Evolutionary conservation across 2,113 vertebrate species (phyloP).

Genomic region (Junco hyemalis): DNA sequence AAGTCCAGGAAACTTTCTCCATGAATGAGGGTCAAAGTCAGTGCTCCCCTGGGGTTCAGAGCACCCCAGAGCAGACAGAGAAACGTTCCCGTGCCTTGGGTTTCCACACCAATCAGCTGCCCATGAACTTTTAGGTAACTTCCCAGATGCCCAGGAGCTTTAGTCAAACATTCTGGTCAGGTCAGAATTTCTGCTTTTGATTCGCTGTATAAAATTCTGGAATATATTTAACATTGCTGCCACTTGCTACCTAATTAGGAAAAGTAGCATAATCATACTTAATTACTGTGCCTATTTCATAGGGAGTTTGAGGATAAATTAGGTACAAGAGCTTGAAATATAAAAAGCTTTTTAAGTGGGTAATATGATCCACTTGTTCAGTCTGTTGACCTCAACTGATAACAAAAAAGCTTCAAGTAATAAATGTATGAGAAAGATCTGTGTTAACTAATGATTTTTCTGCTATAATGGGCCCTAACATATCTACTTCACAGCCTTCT

Average conservation of each 20-base stretch:
- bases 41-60: too few relatives aligned
- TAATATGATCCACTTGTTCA: slow-evolving; percentile 22
- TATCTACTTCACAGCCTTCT: not conserved
- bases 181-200: not conserved
- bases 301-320: slow-evolving; percentile 3
- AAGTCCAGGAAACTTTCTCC: too few relatives aligned
- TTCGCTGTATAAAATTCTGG: not conserved
- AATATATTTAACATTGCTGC: not conserved
- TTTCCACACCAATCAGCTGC: not conserved
- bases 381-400: slow-evolving; percentile 2
- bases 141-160: not conserved
- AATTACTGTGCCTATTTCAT: slow-evolving; percentile 26
- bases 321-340: not conserved
- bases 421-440: not conserved
- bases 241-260: slow-evolving; percentile 21
- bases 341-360: slow-evolving; percentile 3
- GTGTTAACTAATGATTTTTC: not conserved
- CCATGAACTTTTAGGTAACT: not conserved
- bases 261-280: slow-evolving; percentile 18
- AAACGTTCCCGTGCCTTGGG: too few relatives aligned
- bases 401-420: not conserved
- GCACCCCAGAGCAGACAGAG: too few relatives aligned
- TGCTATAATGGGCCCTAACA: not conserved
- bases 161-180: not conserved
- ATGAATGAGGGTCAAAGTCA: too few relatives aligned